Percentiles rank a stretch among this genome's conserved stretches.
These are phyloP conservation scores for Cephus pygmeus DNA, from an alignment of 2,888 invertebrate genomes.

Conservation along the genomic window DNA sequence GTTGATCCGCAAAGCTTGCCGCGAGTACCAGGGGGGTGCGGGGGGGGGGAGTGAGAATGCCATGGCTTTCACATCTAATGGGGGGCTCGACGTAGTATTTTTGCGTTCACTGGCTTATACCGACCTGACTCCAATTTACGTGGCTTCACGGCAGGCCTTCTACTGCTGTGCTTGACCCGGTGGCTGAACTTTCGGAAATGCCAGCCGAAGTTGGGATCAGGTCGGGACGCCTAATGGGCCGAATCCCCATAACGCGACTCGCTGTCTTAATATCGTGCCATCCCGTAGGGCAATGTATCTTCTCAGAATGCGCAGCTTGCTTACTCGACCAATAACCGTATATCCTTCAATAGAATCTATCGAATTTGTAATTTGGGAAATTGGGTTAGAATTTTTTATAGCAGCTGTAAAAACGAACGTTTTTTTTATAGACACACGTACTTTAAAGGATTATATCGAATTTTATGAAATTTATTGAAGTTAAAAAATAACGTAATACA, in stretches of 20 bases:
- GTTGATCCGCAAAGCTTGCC: neutral
- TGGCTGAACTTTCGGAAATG: constrained; percentile 41
- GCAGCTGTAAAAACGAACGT: neutral
- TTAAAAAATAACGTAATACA: neutral
- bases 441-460: neutral
- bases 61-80: constrained; percentile 35
- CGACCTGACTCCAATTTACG: constrained; percentile 40
- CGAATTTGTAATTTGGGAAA: neutral
- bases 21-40: neutral
- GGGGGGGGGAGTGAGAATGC: neutral
- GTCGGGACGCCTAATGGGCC: constrained; percentile 37
- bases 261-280: constrained; percentile 32
- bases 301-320: neutral
- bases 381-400: neutral
- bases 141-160: constrained; percentile 25
- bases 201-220: constrained; percentile 33
- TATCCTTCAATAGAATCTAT: neutral
- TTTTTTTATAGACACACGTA: neutral
- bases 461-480: neutral
- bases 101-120: constrained; percentile 32
- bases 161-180: constrained; percentile 15
- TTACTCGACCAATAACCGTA: neutral
- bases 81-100: constrained; percentile 40
- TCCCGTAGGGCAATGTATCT: neutral
- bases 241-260: constrained; percentile 30